These are phyloP conservation scores for Labeo calbasu DNA, from an alignment of 2,797 vertebrate genomes.

Conservation along the genomic window DNA sequence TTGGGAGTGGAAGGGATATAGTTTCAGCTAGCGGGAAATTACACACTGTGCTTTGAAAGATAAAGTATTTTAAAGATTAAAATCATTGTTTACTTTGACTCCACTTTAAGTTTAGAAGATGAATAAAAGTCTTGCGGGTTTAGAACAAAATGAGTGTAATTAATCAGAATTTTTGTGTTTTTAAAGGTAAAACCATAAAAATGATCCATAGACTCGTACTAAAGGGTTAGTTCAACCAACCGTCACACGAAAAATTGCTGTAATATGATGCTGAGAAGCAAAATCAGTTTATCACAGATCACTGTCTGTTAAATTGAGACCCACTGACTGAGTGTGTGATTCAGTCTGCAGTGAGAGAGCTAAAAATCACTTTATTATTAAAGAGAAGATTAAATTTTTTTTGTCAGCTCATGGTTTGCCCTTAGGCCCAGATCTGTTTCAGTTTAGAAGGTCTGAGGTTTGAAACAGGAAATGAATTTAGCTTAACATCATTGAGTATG, in stretches of 20 bases:
- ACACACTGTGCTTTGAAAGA: neutral
- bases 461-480: neutral
- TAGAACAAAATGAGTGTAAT: neutral
- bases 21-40: neutral
- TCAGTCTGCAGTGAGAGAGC: neutral
- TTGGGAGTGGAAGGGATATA: neutral
- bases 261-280: neutral
- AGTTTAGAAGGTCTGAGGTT: constrained; percentile 1
- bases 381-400: neutral
- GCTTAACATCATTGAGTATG: neutral
- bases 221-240: neutral
- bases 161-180: neutral
- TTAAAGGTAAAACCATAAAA: neutral
- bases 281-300: neutral
- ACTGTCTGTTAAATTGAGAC: neutral
- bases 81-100: constrained; percentile 10
- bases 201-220: neutral
- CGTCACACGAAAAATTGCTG: neutral
- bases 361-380: constrained; percentile 10
- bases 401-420: neutral
- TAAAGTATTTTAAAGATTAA: neutral
- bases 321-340: neutral
- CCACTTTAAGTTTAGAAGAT: neutral
- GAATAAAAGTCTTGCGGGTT: neutral
- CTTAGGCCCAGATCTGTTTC: constrained; percentile 1